These are phyloP conservation scores for Caenorhabditis becei DNA, from an alignment of 2,888 invertebrate genomes.

Conservation along the genomic window DNA sequence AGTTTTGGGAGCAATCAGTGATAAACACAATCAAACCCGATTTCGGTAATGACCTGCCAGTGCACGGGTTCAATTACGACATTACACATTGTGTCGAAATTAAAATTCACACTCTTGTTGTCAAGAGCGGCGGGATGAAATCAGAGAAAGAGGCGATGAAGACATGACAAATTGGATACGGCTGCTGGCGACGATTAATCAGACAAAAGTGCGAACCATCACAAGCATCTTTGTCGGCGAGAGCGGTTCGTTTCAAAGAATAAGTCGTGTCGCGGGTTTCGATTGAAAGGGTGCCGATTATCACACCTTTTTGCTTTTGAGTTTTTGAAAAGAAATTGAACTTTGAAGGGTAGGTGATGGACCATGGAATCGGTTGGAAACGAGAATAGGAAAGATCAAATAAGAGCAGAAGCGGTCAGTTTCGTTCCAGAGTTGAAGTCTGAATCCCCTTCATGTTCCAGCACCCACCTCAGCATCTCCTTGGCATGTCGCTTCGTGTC, in stretches of 20 bases:
- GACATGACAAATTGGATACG: constrained; percentile 23
- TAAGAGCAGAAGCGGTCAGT: too few species aligned
- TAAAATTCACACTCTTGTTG: constrained; percentile 11
- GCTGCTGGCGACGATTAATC: constrained; percentile 7
- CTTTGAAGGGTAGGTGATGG: background rate
- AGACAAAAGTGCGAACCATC: constrained; percentile 23
- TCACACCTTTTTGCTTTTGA: constrained; percentile 17
- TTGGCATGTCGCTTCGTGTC: background rate
- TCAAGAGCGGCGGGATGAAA: constrained; percentile 7
- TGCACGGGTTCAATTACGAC: background rate
- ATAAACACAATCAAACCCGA: too few species aligned
- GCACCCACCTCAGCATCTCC: background rate
- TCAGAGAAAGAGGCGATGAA: constrained; percentile 9
- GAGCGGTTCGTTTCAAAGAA: constrained; percentile 8
- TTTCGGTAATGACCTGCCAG: too few species aligned
- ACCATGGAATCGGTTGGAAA: background rate
- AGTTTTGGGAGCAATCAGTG: too few species aligned
- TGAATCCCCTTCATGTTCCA: background rate
- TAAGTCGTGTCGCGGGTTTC: background rate
- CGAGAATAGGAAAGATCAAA: background rate
- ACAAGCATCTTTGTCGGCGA: constrained; percentile 8
- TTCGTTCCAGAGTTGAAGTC: background rate
- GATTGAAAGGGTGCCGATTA: constrained; percentile 17
- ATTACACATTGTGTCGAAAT: background rate
- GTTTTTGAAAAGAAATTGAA: background rate